phyloP scores from a whole-genome alignment of 64 coral and sea anemone genomes.

The Stylophora pistillata region DNA sequence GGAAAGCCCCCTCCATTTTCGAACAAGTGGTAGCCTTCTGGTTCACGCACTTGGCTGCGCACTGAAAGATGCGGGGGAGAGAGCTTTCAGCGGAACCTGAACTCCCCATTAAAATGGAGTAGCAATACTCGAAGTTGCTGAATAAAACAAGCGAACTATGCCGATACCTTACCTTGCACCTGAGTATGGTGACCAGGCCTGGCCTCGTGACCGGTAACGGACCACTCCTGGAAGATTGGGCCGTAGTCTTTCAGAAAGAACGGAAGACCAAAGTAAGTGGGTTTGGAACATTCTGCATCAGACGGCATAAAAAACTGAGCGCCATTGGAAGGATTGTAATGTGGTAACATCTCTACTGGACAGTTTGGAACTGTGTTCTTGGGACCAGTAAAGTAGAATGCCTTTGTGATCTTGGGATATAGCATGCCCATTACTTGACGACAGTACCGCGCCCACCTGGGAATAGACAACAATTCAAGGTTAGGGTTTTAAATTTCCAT shows the following conservation, averaged over 20 bases:
- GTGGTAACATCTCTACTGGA: conserved; percentile 89
- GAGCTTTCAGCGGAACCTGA: too few species aligned
- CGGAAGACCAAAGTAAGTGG: conserved; percentile 84
- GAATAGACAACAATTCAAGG: neutral
- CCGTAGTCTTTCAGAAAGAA: conserved; percentile 97
- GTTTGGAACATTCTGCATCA: conserved; percentile 33
- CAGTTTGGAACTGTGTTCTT: conserved; percentile 94
- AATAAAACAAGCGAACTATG: neutral
- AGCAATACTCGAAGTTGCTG: neutral
- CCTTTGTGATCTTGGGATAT: conserved; percentile 80
- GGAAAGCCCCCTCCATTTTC: too few species aligned
- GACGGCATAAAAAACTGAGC: conserved; percentile 74
- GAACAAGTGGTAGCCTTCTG: too few species aligned
- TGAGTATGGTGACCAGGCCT: conserved; percentile 97
- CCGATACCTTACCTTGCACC: conserved; percentile 69
- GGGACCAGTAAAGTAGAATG: conserved; percentile 82
- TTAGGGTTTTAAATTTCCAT: too few species aligned
- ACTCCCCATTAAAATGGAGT: too few species aligned
- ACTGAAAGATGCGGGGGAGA: too few species aligned
- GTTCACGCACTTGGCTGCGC: too few species aligned
- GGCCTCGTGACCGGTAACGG: conserved; percentile 91
- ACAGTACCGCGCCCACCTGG: conserved; percentile 71
- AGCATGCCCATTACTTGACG: conserved; percentile 85
- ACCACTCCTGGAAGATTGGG: conserved; percentile 96
- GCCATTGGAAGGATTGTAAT: conserved; percentile 95